Evolutionary conservation across 2,113 vertebrate species (phyloP).

Genomic region (Cephalophus harveyi): DNA sequence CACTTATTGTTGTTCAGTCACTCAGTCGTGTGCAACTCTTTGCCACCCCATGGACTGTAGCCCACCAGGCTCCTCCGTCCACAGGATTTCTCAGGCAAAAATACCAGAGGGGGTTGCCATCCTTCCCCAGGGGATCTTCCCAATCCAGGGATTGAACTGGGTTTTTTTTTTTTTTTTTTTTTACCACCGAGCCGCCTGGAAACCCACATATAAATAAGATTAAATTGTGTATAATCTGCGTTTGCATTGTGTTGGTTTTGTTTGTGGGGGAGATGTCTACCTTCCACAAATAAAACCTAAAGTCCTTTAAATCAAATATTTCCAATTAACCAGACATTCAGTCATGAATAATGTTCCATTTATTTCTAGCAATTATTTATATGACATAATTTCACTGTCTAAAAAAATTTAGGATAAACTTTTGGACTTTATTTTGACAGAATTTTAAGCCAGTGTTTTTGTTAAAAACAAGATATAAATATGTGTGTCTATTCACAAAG

Average conservation of each 20-base stretch:
- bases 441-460: neutral
- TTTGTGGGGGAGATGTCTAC: neutral
- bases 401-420: neutral
- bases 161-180: neutral
- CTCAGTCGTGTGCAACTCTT: neutral
- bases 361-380: neutral
- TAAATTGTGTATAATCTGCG: neutral
- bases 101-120: neutral
- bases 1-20: neutral
- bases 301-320: slow-evolving; percentile 11
- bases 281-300: neutral
- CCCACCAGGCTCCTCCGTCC: neutral
- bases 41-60: neutral
- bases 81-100: neutral
- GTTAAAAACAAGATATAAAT: neutral
- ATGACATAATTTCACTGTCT: neutral
- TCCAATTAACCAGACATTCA: neutral
- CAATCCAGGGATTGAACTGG: neutral
- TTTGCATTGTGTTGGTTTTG: neutral
- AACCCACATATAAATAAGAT: neutral
- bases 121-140: neutral
- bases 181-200: neutral
- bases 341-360: neutral
- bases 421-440: neutral
- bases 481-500: neutral